phyloP scores from a whole-genome alignment of 2,888 invertebrate species.

The Drosophila aldrichi region DNA sequence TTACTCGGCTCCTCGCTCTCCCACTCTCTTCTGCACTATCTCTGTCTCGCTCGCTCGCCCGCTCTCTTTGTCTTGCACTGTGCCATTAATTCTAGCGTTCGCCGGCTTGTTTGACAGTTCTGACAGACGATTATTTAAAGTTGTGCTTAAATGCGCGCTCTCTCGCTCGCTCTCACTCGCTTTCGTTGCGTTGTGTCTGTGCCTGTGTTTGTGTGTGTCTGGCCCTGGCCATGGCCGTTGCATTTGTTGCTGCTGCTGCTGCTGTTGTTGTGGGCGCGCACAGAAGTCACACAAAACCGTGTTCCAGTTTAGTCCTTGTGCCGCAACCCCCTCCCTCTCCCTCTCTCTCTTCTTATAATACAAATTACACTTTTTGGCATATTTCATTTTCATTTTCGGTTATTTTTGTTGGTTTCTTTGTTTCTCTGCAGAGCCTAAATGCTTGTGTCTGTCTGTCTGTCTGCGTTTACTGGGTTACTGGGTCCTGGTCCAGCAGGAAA shows the following conservation, averaged over 20 bases:
- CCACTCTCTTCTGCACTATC: slow-evolving; percentile 3
- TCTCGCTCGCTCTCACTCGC: slow-evolving; percentile 10
- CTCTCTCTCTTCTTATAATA: slow-evolving; percentile 53
- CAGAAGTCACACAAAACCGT: slow-evolving; percentile 26
- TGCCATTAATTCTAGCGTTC: slow-evolving; percentile 85
- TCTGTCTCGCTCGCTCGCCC: slow-evolving; percentile 31
- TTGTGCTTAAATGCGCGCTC: slow-evolving; percentile 82
- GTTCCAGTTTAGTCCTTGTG: slow-evolving; percentile 37
- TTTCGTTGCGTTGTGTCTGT: slow-evolving; percentile 12
- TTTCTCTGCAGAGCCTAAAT: slow-evolving; percentile 48
- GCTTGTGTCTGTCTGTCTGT: slow-evolving; percentile 18
- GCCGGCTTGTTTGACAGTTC: slow-evolving; percentile 86
- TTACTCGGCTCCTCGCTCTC: background rate
- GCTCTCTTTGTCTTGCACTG: slow-evolving; percentile 38
- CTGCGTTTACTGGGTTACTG: slow-evolving; percentile 64
- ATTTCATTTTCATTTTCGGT: slow-evolving; percentile 56
- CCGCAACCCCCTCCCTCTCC: background rate
- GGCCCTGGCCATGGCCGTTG: slow-evolving; percentile 55
- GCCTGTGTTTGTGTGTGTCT: slow-evolving; percentile 22
- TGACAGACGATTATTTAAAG: slow-evolving; percentile 86
- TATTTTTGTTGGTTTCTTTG: slow-evolving; percentile 18
- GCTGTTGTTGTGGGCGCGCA: slow-evolving; percentile 41
- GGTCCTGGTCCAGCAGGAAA: slow-evolving; percentile 40
- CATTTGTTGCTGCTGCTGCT: slow-evolving; percentile 43
- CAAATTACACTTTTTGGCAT: slow-evolving; percentile 80